Evolutionary conservation across 1,140 invertebrate genomes (phyloP), one percentile per base, ranked within the genome.

Genomic region (Rhopalosiphum padi): DNA sequence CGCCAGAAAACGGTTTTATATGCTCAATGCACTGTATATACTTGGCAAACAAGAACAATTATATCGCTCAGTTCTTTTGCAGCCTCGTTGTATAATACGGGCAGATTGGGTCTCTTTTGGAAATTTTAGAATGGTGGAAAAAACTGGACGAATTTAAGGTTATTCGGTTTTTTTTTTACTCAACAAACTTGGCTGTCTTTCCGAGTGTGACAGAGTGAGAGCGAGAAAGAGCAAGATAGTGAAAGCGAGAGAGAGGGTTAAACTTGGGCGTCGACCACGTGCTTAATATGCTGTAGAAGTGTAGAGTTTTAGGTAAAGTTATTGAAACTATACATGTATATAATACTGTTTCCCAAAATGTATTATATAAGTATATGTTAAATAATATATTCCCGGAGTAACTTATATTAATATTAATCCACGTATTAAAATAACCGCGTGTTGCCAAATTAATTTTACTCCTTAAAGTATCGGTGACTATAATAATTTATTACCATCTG

Each of bases 401-500:
- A 88, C 86, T 88, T n/a, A 51, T 46, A 87, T 85, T 77, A 77
- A 86, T 43, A 87, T 18, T 87, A 87, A 87, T 87, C 85, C 43
- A 18, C 35, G 46, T 46, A n/a, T 88, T 88, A 48, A 88, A 88
- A 88, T 48, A 48, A 88, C 86, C 77, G 41, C 86, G 86, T n/a
- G 83, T 88, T 30, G 46, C 43, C 46, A 48, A 88, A 88, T 88
- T 88, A 88, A 88, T 88, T 88, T 46, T 30, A 43, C 43, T 87
- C 11, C 35, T 30, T n/a, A 35, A 88, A 48, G 46, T 48, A 48
- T 77, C 60, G 60, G 60, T 77, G 60, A 77, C 30, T 77, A 77
- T 5, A 77, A 18, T 77, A n/a, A 77, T 77, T n/a, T 77, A 77
- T 68, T 68, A 68, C 30, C 60, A 68, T 77, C 60, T 77, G 60